Evolutionary conservation across 2,888 invertebrate species (phyloP), one percentile per base, ranked within the genome.

Genomic region (Catonia carolina): DNA sequence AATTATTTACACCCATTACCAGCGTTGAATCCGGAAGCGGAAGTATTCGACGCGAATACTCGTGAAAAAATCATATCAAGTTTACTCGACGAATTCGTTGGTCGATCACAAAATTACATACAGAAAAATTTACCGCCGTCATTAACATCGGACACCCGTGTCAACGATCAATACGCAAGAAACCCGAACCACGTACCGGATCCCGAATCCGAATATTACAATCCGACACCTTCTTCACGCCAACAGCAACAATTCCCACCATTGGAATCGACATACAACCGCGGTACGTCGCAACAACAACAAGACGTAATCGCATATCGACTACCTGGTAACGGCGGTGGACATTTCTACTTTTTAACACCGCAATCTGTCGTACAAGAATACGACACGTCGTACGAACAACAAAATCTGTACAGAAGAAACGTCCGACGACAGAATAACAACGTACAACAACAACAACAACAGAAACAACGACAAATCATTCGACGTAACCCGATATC

Each of bases 291-390:
- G 2, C 48, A 49, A 17, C 35, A 49, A 4, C 50, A 54, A 23
- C 49, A 59, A n/a, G 80, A 84, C 17, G 82, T 82, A 66, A 83
- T 86, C 62, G 84, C 86, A 8, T 87, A 86, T 71, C 75, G 82
- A 65, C 73, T 86, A 58, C 86, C 87, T 0, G 86, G 86, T 0
- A 85, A 85, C 64, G 84, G 85, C 8, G 84, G 84, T 12, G 86
- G 86, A 0, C 87, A 86, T 72, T 85, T 86, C 67, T 87, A 86
- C 70, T 87, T 87, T 75, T 73, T 86, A 58, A 86, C 86, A 56
- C 86, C 87, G 2, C 85, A 85, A 66, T 56, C 62, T 12, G 60
- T 64, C 20, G 62, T 62, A 36, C 60, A 53, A 39, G 39, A 42
- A 20, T 27, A 27, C 27, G 5, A 4, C 5, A 6, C 27, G 27